Base-by-base conservation (phyloP, 2,888 invertebrate species). In the Eumerus sabulonum region DNA sequence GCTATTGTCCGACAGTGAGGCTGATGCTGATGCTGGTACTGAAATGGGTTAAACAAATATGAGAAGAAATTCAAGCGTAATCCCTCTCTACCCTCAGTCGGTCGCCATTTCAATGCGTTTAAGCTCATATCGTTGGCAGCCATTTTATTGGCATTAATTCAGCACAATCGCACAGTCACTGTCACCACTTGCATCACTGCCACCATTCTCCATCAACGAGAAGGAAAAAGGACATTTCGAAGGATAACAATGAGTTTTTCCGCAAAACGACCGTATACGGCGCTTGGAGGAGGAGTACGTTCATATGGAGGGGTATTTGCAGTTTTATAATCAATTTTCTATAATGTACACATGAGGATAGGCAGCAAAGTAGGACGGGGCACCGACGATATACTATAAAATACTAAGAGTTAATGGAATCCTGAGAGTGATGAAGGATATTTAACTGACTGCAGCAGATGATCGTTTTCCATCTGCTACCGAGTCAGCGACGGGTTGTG, bases 371-470 rank as follows among this genome's bases (percentile, higher is more conserved):
- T 76, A 66, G 76, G 66, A 45, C 76, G 71, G 48, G 59, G 48
- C 66, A 27, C 27, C 3, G 27, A 27, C n/a, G n/a, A n/a, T n/a
- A n/a, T n/a, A n/a, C n/a, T 27, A 27, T 27, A 27, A 27, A 27
- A 27, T 27, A 67, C 27, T 17, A 54, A 48, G 63, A 77, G 73
- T 73, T 79, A 79, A 79, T 79, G 77, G 77, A 73, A 79, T 79
- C 50, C 77, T 73, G 77, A 79, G 63, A 68, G 77, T 73, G 77
- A 79, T 79, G 76, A 64, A 70, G 68, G 63, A 76, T 76, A 51
- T 68, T 76, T 68, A 76, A 57, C 68, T 76, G 76, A 76, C 76
- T 76, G 51, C 63, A 51, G 57, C 76, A 76, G 76, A 76, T 76
- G 56, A 79, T 72, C 47, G 67, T 64, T 59, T 54, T 62, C 36